phyloP scores from a whole-genome alignment of 2,888 invertebrate species.

The Caenorhabditis sp. region DNA sequence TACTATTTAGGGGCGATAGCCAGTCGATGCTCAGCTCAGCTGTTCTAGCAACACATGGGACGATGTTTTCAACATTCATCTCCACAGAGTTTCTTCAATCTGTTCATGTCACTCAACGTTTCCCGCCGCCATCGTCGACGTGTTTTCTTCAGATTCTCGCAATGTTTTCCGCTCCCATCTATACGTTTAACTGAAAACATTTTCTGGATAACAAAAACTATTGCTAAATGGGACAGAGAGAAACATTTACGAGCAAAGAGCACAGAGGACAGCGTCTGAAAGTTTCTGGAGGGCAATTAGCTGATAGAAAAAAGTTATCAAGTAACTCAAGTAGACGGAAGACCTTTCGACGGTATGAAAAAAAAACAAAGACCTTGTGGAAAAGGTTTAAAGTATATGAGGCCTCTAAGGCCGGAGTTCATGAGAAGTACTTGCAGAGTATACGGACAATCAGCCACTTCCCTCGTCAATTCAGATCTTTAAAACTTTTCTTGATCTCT shows the following conservation, averaged over 20 bases:
- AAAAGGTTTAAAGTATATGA: too few relatives aligned
- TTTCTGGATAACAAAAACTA: slow-evolving; percentile 16
- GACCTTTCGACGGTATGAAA: too few relatives aligned
- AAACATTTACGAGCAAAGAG: not conserved
- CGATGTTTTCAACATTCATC: slow-evolving; percentile 57
- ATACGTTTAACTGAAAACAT: slow-evolving; percentile 36
- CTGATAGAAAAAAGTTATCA: too few relatives aligned
- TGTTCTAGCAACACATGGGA: slow-evolving; percentile 52
- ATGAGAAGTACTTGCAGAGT: too few relatives aligned
- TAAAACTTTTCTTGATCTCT: too few relatives aligned
- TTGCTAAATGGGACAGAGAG: not conserved
- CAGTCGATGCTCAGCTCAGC: too few relatives aligned
- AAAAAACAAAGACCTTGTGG: too few relatives aligned
- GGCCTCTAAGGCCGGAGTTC: too few relatives aligned
- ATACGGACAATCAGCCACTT: too few relatives aligned
- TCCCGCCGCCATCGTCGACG: slow-evolving; percentile 28
- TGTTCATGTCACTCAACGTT: slow-evolving; percentile 54
- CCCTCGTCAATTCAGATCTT: too few relatives aligned
- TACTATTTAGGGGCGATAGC: slow-evolving; percentile 42
- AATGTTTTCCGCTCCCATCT: slow-evolving; percentile 48
- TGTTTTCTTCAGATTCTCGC: slow-evolving; percentile 49
- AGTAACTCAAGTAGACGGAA: too few relatives aligned
- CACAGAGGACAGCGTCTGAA: not conserved
- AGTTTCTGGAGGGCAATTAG: too few relatives aligned
- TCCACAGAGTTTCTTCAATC: slow-evolving; percentile 51